These are phyloP conservation scores for Mesoligia furuncula DNA, from an alignment of 2,888 invertebrate species.

Conservation along the genomic window DNA sequence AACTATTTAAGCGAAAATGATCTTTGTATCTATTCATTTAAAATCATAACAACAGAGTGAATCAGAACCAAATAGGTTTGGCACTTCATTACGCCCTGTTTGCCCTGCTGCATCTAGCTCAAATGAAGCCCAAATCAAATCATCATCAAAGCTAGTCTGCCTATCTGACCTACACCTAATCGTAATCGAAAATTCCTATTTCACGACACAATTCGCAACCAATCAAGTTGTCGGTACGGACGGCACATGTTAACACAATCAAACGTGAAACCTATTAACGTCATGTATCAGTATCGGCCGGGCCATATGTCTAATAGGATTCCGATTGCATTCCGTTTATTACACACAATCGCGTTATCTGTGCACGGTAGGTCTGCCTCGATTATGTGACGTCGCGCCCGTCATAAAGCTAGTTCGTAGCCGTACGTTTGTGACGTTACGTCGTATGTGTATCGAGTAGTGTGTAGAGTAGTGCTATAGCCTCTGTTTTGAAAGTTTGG, in stretches of 20 bases:
- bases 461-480: background rate
- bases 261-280: conserved; percentile 83
- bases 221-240: conserved; percentile 67
- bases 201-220: conserved; percentile 60
- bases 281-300: conserved; percentile 78
- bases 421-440: conserved; percentile 43
- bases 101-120: background rate
- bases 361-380: conserved; percentile 64
- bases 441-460: conserved; percentile 9
- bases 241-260: conserved; percentile 75
- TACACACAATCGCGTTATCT: conserved; percentile 84
- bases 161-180: conserved; percentile 8
- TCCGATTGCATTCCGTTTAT: conserved; percentile 85
- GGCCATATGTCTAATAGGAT: conserved; percentile 87
- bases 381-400: conserved; percentile 65
- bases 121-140: background rate
- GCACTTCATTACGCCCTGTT: background rate
- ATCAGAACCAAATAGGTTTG: background rate
- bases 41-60: background rate
- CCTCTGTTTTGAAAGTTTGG: conserved; percentile 22
- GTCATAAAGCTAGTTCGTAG: conserved; percentile 74
- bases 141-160: conserved; percentile 5
- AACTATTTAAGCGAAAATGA: background rate
- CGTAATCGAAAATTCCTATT: conserved; percentile 52
- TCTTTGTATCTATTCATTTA: background rate